Evolutionary conservation across 2,797 vertebrate genomes (phyloP).

Genomic region (Sarcoramphus papa): DNA sequence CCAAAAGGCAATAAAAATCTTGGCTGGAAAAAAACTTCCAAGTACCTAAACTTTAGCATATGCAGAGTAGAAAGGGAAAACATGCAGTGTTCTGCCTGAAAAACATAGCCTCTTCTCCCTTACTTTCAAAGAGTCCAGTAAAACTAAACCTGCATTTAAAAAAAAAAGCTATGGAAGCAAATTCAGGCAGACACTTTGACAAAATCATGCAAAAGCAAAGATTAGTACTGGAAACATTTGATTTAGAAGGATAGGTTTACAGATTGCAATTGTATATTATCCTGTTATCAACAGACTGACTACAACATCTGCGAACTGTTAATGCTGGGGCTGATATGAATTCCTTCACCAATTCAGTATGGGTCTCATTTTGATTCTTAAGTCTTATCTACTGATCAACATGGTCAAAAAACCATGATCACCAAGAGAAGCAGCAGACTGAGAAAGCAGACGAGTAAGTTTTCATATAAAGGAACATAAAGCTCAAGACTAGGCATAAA

Average conservation of each 20-base stretch:
- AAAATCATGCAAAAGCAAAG: not conserved
- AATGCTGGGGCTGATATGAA: not conserved
- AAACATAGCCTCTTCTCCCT: not conserved
- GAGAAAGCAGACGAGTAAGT: not conserved
- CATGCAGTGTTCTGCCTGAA: not conserved
- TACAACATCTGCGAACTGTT: not conserved
- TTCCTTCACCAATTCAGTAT: not conserved
- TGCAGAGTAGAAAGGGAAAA: not conserved
- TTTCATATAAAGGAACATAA: not conserved
- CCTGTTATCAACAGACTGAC: not conserved
- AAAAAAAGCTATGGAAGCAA: not conserved
- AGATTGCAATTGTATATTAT: not conserved
- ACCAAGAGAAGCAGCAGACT: not conserved
- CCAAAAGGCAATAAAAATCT: conserved; percentile 5
- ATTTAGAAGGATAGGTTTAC: not conserved
- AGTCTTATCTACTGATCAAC: not conserved
- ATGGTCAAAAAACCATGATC: not conserved
- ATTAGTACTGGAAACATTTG: not conserved
- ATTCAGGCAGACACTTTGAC: not conserved
- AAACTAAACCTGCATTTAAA: not conserved
- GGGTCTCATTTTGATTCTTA: not conserved
- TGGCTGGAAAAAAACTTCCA: conserved; percentile 6
- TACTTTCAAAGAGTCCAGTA: not conserved
- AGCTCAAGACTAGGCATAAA: not conserved
- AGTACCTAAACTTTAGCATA: not conserved